Evolutionary conservation across 2,797 vertebrate species (phyloP).

Genomic region (Sylvilagus floridanus): DNA sequence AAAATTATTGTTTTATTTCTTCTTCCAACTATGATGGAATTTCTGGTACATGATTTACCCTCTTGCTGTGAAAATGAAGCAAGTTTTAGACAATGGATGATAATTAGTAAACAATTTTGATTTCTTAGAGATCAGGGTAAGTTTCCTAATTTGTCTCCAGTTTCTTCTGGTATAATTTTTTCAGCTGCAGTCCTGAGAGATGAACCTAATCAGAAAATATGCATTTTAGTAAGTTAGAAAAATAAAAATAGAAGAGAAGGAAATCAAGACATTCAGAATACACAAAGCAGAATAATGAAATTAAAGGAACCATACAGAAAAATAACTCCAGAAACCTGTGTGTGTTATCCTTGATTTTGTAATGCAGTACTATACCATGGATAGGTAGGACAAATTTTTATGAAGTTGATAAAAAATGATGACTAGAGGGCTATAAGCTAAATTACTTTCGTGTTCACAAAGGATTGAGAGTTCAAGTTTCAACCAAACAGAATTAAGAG

Average conservation of each 20-base stretch:
- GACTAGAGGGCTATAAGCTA: not conserved
- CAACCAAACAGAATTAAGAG: not conserved
- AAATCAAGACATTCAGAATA: not conserved
- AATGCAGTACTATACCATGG: not conserved
- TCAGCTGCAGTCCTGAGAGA: not conserved
- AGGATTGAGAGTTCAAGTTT: not conserved
- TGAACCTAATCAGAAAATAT: not conserved
- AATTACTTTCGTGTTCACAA: not conserved
- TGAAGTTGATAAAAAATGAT: not conserved
- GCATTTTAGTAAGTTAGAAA: not conserved
- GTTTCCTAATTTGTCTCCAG: not conserved
- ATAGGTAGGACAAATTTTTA: not conserved
- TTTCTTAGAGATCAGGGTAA: not conserved
- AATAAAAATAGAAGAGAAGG: not conserved
- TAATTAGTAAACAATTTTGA: not conserved
- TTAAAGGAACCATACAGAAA: not conserved
- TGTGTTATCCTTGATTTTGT: not conserved
- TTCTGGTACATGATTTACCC: not conserved
- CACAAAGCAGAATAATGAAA: not conserved
- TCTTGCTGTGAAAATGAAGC: not conserved
- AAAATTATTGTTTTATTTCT: not conserved
- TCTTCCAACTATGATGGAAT: not conserved
- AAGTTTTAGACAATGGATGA: not conserved
- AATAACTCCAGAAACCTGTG: not conserved
- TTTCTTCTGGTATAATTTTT: not conserved